A percentile compares a stretch with the other conserved stretches of the same genome.
phyloP scores from a whole-genome alignment of 1,140 invertebrate species.

The Armadillidium nasatum region DNA sequence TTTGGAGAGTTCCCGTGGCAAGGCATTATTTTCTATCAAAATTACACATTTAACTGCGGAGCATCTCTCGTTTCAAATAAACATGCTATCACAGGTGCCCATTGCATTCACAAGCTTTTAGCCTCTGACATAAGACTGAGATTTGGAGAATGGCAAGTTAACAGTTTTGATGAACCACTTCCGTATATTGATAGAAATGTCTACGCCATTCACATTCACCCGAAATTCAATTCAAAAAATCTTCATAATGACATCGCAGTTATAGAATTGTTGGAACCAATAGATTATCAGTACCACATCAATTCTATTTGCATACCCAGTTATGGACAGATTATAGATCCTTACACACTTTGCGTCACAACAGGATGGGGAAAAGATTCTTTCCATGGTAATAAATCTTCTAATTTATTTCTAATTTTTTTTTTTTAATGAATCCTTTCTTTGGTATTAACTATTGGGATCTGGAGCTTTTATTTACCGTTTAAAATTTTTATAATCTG shows the following conservation, averaged over 20 bases:
- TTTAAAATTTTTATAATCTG: too few relatives aligned
- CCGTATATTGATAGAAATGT: conserved; percentile 48
- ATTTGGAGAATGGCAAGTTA: conserved; percentile 54
- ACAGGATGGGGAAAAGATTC: conserved; percentile 77
- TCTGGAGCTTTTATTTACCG: too few relatives aligned
- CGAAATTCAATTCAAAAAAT: conserved; percentile 51
- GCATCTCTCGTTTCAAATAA: conserved; percentile 54
- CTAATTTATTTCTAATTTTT: too few relatives aligned
- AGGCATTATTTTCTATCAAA: conserved; percentile 24
- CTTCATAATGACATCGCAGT: conserved; percentile 60
- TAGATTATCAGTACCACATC: conserved; percentile 52
- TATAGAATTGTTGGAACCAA: conserved; percentile 49
- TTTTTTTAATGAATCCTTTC: too few relatives aligned
- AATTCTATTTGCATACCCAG: conserved; percentile 54
- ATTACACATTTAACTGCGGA: conserved; percentile 50
- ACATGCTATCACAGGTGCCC: conserved; percentile 55
- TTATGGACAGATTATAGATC: neutral
- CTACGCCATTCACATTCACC: conserved; percentile 47
- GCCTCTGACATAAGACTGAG: conserved; percentile 51
- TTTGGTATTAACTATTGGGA: too few relatives aligned
- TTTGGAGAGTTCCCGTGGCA: conserved; percentile 29
- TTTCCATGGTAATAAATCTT: conserved; percentile 51
- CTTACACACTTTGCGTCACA: conserved; percentile 58
- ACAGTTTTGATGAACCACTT: conserved; percentile 46
- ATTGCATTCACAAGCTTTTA: conserved; percentile 49